These are phyloP conservation scores for Epicampocera succincta DNA, from an alignment of 2,888 invertebrate genomes.

Conservation along the genomic window DNA sequence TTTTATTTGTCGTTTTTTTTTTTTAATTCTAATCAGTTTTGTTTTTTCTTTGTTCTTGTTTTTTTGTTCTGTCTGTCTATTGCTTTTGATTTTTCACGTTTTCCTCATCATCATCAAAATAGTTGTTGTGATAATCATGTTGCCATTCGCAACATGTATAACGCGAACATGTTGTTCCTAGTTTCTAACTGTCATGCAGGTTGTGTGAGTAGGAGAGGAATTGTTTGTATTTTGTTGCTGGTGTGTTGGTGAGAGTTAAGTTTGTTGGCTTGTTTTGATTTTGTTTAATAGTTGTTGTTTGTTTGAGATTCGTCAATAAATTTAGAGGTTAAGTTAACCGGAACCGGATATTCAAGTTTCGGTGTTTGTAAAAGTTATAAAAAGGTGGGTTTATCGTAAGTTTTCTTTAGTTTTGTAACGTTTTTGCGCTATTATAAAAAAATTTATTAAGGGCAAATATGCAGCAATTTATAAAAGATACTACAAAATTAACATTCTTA, in stretches of 20 bases:
- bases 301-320: conserved; percentile 47
- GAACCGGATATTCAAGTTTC: conserved; percentile 55
- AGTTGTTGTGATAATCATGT: conserved; percentile 26
- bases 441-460: no score
- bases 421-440: neutral
- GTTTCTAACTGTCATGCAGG: conserved; percentile 23
- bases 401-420: neutral
- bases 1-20: conserved; percentile 4
- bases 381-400: neutral
- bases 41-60: conserved; percentile 22
- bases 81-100: conserved; percentile 42
- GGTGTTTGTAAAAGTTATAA: neutral
- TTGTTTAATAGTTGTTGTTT: conserved; percentile 33
- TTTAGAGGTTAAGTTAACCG: conserved; percentile 64
- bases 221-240: conserved; percentile 1
- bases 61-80: conserved; percentile 32
- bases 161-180: conserved; percentile 51
- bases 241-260: neutral
- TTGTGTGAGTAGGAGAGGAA: conserved; percentile 3
- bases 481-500: no score
- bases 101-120: conserved; percentile 37
- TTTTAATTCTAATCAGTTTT: conserved; percentile 47
- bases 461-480: no score
- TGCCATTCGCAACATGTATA: conserved; percentile 53
- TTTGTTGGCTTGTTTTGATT: conserved; percentile 9